Percentiles rank a stretch among this genome's conserved stretches.
phyloP scores from a whole-genome alignment of 2,888 invertebrate genomes.

The Tetrapedia diversipes region DNA sequence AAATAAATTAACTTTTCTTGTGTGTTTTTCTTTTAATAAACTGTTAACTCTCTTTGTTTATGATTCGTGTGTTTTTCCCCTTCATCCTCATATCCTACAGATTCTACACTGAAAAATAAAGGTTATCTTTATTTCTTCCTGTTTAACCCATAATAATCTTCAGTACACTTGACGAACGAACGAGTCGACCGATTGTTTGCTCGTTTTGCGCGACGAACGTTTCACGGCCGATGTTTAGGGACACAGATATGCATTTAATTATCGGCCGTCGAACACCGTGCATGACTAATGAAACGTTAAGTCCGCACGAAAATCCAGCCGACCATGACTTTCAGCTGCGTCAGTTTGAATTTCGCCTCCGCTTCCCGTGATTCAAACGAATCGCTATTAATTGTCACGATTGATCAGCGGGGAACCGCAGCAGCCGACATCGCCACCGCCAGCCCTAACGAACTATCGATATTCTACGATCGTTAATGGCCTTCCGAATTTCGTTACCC shows the following conservation, averaged over 20 bases:
- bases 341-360: constrained; percentile 56
- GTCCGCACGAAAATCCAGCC: constrained; percentile 59
- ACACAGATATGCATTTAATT: constrained; percentile 61
- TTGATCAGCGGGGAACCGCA: constrained; percentile 58
- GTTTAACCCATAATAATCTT: too few relatives aligned
- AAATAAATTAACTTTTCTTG: too few relatives aligned
- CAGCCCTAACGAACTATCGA: constrained; percentile 55
- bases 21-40: too few relatives aligned
- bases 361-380: constrained; percentile 53
- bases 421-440: constrained; percentile 45
- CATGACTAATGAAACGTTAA: constrained; percentile 66
- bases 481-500: constrained; percentile 43
- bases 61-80: too few relatives aligned
- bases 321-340: constrained; percentile 56
- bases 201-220: constrained; percentile 7
- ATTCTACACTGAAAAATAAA: too few relatives aligned
- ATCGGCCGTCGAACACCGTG: constrained; percentile 46
- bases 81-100: too few relatives aligned
- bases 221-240: constrained; percentile 27
- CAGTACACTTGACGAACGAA: constrained; percentile 3
- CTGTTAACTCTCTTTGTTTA: too few relatives aligned
- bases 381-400: constrained; percentile 67
- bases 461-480: constrained; percentile 39
- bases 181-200: constrained; percentile 12
- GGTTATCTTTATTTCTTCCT: too few relatives aligned